Evolutionary conservation across 2,797 vertebrate genomes (phyloP), one percentile per base, ranked within the genome.

Genomic region (Melanotaenia maccullochi): DNA sequence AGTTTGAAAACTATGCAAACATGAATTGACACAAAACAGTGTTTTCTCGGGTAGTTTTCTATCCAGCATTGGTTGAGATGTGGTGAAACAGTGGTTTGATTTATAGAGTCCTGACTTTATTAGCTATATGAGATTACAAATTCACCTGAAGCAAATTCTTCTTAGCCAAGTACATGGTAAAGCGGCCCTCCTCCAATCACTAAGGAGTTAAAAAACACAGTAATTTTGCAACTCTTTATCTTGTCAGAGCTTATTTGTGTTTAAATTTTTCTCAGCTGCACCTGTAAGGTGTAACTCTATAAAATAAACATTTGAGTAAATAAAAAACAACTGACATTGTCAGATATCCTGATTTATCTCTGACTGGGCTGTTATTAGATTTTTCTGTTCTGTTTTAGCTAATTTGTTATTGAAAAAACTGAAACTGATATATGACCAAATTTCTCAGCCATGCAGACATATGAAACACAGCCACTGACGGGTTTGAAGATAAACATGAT

Each of bases 141-240:
- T 68, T 68, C 0, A 68, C 88, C 82, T 16, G 20, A 14, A 75
- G 92, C 85, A 73, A 90, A 92, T 93, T 92, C 89, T 75, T 85
- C 9, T 13, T 38, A 80, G 78, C 90, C 76, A 85, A 71, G 84
- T 85, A 75, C 85, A 85, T 67, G 81, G 66, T 67, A 87, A 76
- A 59, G 62, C 70, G 78, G 58, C 79, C 58, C 60, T 77, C 51
- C 40, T 83, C 58, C 54, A 66, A 87, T 79, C 75, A 60, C 75
- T 78, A 78, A 85, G 74, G 72, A 67, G 52, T 71, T 61, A 5
- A 81, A 83, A 78, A 86, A 83, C 56, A 81, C 4, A 1, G 13
- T 20, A 9, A 55, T 76, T 81, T 74, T 82, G 64, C 67, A 86
- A 75, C 70, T 73, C 58, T 71, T 87, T 30, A 85, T 73, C 64